Evolutionary conservation across 2,113 vertebrate genomes (phyloP), one percentile per base, ranked within the genome.

Genomic region (Ameiurus melas): DNA sequence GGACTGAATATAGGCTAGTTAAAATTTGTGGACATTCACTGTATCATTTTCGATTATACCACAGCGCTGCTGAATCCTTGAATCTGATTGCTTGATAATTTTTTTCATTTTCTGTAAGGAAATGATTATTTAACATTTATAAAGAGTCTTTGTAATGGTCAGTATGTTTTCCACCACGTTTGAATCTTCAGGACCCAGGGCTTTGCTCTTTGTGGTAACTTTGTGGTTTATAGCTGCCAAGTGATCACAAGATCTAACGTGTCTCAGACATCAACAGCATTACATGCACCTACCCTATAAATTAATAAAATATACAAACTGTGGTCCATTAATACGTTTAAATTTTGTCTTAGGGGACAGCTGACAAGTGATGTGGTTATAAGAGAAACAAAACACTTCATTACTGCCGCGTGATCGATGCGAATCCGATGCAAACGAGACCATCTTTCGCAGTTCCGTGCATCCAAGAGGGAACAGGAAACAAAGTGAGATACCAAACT

Each of bases 401-500:
- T 47, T 75, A 75, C 22, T 43, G 12, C 51, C 47, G 22, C 73
- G 27, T 47, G 43, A 79, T 3, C 53, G 27, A n/a, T 13, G 39
- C 39, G 25, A 5, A 27, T 20, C 57, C 5, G 36, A 39, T 47
- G 47, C 19, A 82, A 87, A 68, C 10, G 51, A 60, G 66, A 87
- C n/a, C 73, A 33, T 87, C 68, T 25, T 83, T 33, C 47, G 27
- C 19, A 22, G 12, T 51, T 87, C 7, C 66, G 16, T 60, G 70
- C 17, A 13, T 55, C 22, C 36, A 4, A 83, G 39, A 68, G 39
- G 39, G 66, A 70, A 43, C 47, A 47, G 82, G 33, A 80, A 47
- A 91, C 73, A 79, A 86, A 91, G 58, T 30, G 17, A 86, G 51
- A 73, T 20, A 55, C 13, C 36, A 55, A 75, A 77, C 62, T 60